Evolutionary conservation across 2,113 vertebrate genomes (phyloP), one percentile per base, ranked within the genome.

Genomic region (Peromyscus californicus): DNA sequence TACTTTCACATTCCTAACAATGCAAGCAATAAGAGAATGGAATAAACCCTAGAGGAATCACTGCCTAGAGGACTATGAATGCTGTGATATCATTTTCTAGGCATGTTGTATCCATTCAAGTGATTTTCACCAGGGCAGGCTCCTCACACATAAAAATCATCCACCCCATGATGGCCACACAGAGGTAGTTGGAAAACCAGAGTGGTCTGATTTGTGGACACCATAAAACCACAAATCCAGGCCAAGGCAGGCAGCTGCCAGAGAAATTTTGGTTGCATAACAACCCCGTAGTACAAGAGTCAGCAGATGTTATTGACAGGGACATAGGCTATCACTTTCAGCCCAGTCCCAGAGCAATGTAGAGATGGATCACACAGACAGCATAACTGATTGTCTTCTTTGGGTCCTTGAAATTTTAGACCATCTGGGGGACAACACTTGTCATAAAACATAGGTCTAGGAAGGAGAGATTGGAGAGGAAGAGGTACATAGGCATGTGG

Each of bases 381-480:
- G 33, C 63, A 22, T 89, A 92, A 48, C 63, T 95, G 11, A 97
- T 94, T 63, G 67, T 97, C 65, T 96, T 96, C 72, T 86, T 45
- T 10, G 90, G 65, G 15, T 65, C 92, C 7, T 39, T 91, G 93
- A 97, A 78, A 12, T 92, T 96, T 94, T 94, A 94, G 9, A 96
- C 78, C 91, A 94, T 91, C 17, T 97, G 91, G 4, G 95, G 93
- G 3, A 97, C 48, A 17, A 95, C 33, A 63, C 89, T 94, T 22
- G 91, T 96, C 1, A 85, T 96, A 70, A 94, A 94, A 51, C 89
- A 91, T 69, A 95, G 84, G 72, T 92, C 84, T 57, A 94, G 45
- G n/a, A 96, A 90, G 13, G 92, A 96, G 51, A 95, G 89, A n/a
- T 94, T 96, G 8, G 84, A 95, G 2, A 95, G 91, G 65, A 95